Conservation (phyloP, 2,888 invertebrate genomes). For the Drosophila mimica region DNA sequence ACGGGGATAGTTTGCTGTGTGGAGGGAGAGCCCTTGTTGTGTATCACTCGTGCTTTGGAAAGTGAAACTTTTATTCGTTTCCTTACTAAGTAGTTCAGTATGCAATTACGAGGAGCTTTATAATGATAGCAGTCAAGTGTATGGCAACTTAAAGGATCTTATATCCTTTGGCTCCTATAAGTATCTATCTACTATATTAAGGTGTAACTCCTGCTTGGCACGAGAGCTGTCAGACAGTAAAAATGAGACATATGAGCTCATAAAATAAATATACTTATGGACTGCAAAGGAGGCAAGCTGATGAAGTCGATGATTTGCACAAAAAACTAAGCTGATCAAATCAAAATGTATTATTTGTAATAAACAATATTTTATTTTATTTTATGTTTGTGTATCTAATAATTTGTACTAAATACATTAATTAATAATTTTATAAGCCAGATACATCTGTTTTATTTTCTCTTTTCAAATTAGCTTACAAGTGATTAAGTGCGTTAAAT, state of each 20-base stretch:
- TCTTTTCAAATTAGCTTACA: background rate
- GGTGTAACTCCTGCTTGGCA: constrained; percentile 6
- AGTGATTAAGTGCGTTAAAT: background rate
- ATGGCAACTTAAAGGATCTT: background rate
- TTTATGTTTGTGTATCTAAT: background rate
- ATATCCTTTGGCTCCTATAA: background rate
- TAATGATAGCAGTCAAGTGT: constrained; percentile 15
- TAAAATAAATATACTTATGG: background rate
- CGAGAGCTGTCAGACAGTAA: background rate
- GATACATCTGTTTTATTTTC: background rate
- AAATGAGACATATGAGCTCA: background rate
- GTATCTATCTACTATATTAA: constrained; percentile 3
- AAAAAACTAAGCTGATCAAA: background rate
- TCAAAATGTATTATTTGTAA: background rate
- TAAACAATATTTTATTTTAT: background rate
- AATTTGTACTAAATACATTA: background rate
- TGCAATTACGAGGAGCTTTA: constrained; percentile 12
- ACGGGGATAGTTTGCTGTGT: background rate
- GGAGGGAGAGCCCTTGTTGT: constrained; percentile 5
- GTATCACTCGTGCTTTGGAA: constrained; percentile 52
- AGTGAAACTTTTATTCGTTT: constrained; percentile 66
- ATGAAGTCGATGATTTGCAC: background rate
- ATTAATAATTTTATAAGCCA: background rate
- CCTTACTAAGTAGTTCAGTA: constrained; percentile 35
- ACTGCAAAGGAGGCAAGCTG: background rate